Base-by-base conservation (phyloP, 2,797 vertebrate genomes). In the Todus mexicanus region DNA sequence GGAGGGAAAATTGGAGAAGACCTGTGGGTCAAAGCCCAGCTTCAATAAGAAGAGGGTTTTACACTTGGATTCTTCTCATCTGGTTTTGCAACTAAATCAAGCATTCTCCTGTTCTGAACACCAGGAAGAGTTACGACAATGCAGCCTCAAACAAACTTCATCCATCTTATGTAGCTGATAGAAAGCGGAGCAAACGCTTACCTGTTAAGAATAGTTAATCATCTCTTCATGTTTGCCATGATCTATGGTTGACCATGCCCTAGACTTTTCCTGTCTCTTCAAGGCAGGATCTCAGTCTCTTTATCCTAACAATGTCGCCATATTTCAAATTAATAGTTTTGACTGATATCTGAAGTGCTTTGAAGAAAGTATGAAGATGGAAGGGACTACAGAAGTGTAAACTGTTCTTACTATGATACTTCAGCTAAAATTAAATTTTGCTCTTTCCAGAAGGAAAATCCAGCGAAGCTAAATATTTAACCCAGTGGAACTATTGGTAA, bases 1-100 rank as follows among this genome's bases (percentile, higher is more conserved):
- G 2, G 8, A 1, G 10, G 10, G 2, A 64, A 15, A 70, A 47
- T 0, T 47, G 12, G 2, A 29, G 20, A 48, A 80, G 40, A 77
- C 26, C n/a, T 37, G n/a, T 2, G 23, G 29, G 47, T 61, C 54
- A 81, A 91, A 90, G 29, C 65, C 37, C 33, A 77, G 10, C 38
- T 54, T 42, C 15, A 14, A 38, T 56, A 38, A 40, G 17, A 15
- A 76, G 33, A n/a, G 1, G 38, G 31, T n/a, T 43, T 77, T 54
- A 61, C 19, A 19, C 23, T 9, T 22, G 9, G 47, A 56, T 40
- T 33, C 23, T 45, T 59, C 48, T 38, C 12, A 4, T 22, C n/a
- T 31, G n/a, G 27, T 37, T 71, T 27, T 37, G 10, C 54, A 77
- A 12, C n/a, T 43, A 35, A 56, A 50, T 25, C 19, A 43, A 16